Conservation (phyloP, 2,888 invertebrate genomes). For the Anthophora plumipes region DNA sequence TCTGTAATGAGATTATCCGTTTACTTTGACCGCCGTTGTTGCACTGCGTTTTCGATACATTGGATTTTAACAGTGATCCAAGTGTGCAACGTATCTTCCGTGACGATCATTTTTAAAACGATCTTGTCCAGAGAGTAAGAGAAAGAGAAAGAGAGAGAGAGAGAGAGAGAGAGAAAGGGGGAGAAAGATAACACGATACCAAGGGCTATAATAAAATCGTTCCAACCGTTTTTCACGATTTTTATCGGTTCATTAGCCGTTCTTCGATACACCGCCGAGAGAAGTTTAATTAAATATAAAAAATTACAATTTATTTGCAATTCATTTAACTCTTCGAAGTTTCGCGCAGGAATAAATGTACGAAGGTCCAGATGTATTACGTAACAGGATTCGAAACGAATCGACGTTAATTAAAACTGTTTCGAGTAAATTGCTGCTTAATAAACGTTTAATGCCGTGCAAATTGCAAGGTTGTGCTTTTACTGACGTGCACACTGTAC, state of each 20-base stretch:
- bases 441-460: not conserved
- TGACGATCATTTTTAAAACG: slow-evolving; percentile 46
- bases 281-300: slow-evolving; percentile 21
- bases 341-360: not conserved
- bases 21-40: not conserved
- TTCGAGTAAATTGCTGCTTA: not conserved
- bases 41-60: not conserved
- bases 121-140: slow-evolving; percentile 41
- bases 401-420: not conserved
- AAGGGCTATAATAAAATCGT: slow-evolving; percentile 53
- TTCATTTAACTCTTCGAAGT: not conserved
- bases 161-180: slow-evolving; percentile 46
- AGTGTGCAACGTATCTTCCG: slow-evolving; percentile 22
- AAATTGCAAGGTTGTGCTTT: not conserved
- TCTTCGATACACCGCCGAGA: not conserved
- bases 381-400: not conserved
- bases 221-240: slow-evolving; percentile 41
- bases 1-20: slow-evolving; percentile 14
- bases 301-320: not conserved
- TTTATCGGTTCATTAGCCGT: slow-evolving; percentile 19
- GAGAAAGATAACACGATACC: slow-evolving; percentile 22
- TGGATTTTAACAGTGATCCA: slow-evolving; percentile 2
- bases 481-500: not conserved
- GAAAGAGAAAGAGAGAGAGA: slow-evolving; percentile 51
- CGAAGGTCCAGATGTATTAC: not conserved